Evolutionary conservation across 2,888 invertebrate genomes (phyloP).

Genomic region (Pyrochroa serraticornis): DNA sequence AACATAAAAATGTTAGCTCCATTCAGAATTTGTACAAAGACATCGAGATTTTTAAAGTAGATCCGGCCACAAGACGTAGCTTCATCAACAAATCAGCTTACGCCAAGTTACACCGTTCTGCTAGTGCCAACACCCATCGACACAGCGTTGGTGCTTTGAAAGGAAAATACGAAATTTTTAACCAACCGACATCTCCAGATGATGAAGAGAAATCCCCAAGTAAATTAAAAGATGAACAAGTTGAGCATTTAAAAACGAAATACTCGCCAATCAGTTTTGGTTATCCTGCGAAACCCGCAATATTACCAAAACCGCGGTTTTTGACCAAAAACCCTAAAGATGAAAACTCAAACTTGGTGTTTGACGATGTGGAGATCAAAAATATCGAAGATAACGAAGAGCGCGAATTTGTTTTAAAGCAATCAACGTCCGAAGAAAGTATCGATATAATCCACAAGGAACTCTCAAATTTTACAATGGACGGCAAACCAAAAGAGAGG

Average conservation of each 20-base stretch:
- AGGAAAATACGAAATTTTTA: constrained; percentile 37
- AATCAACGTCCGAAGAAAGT: constrained; percentile 51
- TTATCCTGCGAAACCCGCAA: background rate
- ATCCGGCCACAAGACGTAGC: constrained; percentile 35
- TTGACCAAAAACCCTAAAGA: constrained; percentile 30
- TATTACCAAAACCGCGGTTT: constrained; percentile 15
- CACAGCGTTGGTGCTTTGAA: constrained; percentile 37
- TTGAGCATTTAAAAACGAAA: background rate
- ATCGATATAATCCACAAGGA: constrained; percentile 48
- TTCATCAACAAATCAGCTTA: constrained; percentile 42
- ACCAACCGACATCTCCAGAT: constrained; percentile 12
- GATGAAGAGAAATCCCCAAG: background rate
- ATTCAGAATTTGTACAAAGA: constrained; percentile 19
- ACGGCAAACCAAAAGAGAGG: constrained; percentile 48
- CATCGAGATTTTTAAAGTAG: constrained; percentile 28
- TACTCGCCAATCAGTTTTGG: background rate
- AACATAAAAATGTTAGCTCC: constrained; percentile 7
- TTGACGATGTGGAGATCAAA: background rate
- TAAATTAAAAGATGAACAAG: constrained; percentile 1
- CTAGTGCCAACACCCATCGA: constrained; percentile 31
- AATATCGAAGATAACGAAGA: constrained; percentile 9
- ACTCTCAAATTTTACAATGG: constrained; percentile 51
- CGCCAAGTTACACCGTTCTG: constrained; percentile 41
- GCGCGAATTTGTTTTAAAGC: constrained; percentile 7
- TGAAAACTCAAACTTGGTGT: constrained; percentile 40